These are phyloP conservation scores for Clivina fossor DNA, from an alignment of 2,888 invertebrate genomes.

Conservation along the genomic window DNA sequence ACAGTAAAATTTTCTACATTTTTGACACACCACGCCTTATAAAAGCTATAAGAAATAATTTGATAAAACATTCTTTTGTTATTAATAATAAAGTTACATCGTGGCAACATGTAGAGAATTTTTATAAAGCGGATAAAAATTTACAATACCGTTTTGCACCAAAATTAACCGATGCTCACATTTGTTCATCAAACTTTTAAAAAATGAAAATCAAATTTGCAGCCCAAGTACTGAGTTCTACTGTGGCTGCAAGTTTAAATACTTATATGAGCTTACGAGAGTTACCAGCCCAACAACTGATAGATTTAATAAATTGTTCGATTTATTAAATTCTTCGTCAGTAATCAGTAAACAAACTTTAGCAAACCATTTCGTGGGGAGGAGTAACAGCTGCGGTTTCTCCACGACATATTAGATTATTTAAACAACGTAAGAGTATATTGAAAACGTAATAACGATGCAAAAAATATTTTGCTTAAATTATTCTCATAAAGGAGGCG, in stretches of 20 bases:
- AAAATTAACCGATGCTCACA: conserved; percentile 38
- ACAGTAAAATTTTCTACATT: conserved; percentile 28
- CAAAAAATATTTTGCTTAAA: conserved; percentile 22
- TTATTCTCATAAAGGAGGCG: conserved; percentile 27
- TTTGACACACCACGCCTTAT: conserved; percentile 34
- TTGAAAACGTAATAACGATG: conserved; percentile 29
- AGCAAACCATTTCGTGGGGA: conserved; percentile 31
- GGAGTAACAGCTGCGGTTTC: conserved; percentile 36
- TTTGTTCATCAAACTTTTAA: conserved; percentile 38
- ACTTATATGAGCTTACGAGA: conserved; percentile 36
- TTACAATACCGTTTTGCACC: conserved; percentile 20
- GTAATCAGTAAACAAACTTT: conserved; percentile 21
- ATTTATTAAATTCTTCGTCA: conserved; percentile 39
- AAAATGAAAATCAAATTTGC: conserved; percentile 40
- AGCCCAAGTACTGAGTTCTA: conserved; percentile 38
- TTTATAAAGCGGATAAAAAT: conserved; percentile 30
- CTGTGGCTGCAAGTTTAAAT: conserved; percentile 38
- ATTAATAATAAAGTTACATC: conserved; percentile 31
- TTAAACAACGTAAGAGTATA: conserved; percentile 36
- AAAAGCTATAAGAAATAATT: conserved; percentile 38
- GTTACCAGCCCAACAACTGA: conserved; percentile 35
- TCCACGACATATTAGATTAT: conserved; percentile 35
- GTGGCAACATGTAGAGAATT: conserved; percentile 35
- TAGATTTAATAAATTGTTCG: conserved; percentile 40
- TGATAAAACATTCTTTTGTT: conserved; percentile 34